Evolutionary conservation across 23 tunicate species (phyloP).

Genomic region (Halocynthia aurantium): DNA sequence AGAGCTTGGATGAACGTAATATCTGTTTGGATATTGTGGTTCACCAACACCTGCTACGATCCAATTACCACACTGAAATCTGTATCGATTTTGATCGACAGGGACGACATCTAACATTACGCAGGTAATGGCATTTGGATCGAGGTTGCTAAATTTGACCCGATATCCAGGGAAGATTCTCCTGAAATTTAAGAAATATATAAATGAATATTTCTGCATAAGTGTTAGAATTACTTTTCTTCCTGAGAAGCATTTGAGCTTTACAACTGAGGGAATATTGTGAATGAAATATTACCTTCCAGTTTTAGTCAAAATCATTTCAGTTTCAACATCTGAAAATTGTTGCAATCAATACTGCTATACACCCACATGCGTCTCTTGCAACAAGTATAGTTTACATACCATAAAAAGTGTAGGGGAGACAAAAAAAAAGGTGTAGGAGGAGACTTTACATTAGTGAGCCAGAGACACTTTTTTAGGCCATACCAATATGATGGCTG

Average conservation of each 20-base stretch:
- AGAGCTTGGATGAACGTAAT: conserved; percentile 35
- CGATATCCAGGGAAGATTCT: conserved; percentile 16
- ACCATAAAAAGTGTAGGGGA: too few relatives aligned
- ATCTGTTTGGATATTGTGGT: conserved; percentile 25
- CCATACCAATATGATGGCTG: too few relatives aligned
- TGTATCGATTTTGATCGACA: conserved; percentile 12
- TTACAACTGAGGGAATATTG: too few relatives aligned
- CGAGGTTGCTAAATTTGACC: conserved; percentile 1
- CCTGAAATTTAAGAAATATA: conserved; percentile 11
- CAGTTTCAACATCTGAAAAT: background rate
- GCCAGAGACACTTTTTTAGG: too few relatives aligned
- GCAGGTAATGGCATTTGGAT: background rate
- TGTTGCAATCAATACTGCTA: too few relatives aligned
- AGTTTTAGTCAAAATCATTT: conserved; percentile 13
- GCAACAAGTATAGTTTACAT: too few relatives aligned
- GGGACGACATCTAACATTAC: conserved; percentile 16
- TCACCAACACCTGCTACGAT: conserved; percentile 54
- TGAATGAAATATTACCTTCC: conserved; percentile 2
- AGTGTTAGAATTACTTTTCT: background rate
- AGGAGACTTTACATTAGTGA: too few relatives aligned
- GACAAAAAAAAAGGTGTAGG: too few relatives aligned
- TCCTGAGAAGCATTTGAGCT: background rate
- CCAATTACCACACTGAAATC: conserved; percentile 29
- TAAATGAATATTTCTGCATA: too few relatives aligned
- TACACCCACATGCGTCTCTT: too few relatives aligned